Evolutionary conservation across 2,888 invertebrate species (phyloP).

Genomic region (Ophion ellenae): DNA sequence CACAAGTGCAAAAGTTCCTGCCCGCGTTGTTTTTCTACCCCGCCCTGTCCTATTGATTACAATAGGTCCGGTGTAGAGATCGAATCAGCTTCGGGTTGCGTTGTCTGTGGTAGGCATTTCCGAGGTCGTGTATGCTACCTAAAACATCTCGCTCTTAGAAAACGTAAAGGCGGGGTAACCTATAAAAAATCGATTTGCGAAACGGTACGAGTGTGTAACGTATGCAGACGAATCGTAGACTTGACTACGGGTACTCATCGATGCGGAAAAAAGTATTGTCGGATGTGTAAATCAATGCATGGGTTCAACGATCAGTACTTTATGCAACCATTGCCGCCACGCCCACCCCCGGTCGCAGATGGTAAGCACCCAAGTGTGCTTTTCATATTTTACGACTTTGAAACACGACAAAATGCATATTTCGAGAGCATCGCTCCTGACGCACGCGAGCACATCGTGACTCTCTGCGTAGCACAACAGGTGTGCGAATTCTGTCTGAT

Average conservation of each 20-base stretch:
- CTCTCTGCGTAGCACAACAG: slow-evolving; percentile 29
- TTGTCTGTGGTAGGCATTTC: too few species aligned
- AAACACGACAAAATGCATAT: slow-evolving; percentile 50
- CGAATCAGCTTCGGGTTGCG: too few species aligned
- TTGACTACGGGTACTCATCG: neutral
- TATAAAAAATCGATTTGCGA: too few species aligned
- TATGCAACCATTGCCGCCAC: neutral
- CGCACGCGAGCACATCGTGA: slow-evolving; percentile 2
- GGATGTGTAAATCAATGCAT: neutral
- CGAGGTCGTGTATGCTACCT: too few species aligned
- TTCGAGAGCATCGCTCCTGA: too few species aligned
- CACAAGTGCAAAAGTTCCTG: too few species aligned
- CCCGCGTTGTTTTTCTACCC: too few species aligned
- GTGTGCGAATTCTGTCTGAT: neutral
- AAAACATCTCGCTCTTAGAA: too few species aligned
- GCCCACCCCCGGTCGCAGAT: too few species aligned
- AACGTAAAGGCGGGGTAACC: too few species aligned
- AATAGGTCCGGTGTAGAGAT: too few species aligned
- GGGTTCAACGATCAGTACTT: slow-evolving; percentile 20
- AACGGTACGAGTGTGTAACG: neutral
- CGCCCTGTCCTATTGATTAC: too few species aligned
- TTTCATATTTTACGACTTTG: slow-evolving; percentile 62
- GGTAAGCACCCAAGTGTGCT: neutral
- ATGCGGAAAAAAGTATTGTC: slow-evolving; percentile 1
- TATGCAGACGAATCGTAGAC: neutral